These are phyloP conservation scores for Leptogaster cylindrica DNA, from an alignment of 2,888 invertebrate genomes.

Conservation along the genomic window DNA sequence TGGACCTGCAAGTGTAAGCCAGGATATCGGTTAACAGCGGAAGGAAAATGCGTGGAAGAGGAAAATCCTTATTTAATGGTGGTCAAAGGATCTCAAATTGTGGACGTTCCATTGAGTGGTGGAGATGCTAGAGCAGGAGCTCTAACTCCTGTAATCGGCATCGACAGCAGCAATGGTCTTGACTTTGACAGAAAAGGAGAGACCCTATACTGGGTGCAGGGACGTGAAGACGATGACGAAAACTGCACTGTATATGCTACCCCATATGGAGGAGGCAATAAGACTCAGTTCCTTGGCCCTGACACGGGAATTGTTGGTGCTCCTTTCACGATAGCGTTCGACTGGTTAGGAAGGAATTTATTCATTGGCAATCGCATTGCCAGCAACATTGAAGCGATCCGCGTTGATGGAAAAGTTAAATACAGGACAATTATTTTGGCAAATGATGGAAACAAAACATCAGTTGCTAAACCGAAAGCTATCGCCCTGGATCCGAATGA, in stretches of 20 bases:
- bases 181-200: constrained; percentile 90
- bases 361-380: constrained; percentile 90
- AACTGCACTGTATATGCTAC: constrained; percentile 87
- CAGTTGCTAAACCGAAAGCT: constrained; percentile 86
- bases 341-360: constrained; percentile 95
- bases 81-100: constrained; percentile 86
- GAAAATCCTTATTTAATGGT: constrained; percentile 89
- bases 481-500: constrained; percentile 91
- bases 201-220: constrained; percentile 86
- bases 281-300: constrained; percentile 78
- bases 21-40: constrained; percentile 74
- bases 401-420: constrained; percentile 82
- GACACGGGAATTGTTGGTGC: constrained; percentile 89
- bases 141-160: constrained; percentile 85
- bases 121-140: constrained; percentile 79
- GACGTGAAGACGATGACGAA: constrained; percentile 76
- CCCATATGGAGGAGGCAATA: constrained; percentile 84
- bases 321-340: constrained; percentile 90
- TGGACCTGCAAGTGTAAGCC: constrained; percentile 92
- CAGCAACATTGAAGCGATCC: constrained; percentile 88
- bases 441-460: constrained; percentile 84
- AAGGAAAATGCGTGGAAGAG: constrained; percentile 81
- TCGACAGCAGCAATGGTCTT: constrained; percentile 85
- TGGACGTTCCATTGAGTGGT: constrained; percentile 79
- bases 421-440: constrained; percentile 85